Evolutionary conservation across 2,888 invertebrate species (phyloP), one percentile per base, ranked within the genome.

Genomic region (Dexiosoma caninum): DNA sequence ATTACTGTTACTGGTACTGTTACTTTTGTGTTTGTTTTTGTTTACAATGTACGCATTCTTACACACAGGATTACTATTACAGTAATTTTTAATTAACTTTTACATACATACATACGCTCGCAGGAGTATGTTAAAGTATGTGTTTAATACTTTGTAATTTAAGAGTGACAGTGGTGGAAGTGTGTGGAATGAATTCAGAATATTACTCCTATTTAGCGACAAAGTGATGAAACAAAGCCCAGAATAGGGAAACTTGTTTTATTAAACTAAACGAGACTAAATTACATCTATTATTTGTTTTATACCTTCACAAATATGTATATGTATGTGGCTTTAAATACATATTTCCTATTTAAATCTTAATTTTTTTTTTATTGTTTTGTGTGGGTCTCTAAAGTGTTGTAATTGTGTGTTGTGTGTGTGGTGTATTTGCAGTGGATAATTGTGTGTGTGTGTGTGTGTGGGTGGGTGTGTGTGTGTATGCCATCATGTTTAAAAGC

Each of bases 41-140:
- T 49, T 42, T 42, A 8, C 14, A 2, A 42, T 46, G 1, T 21
- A 46, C 21, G 23, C 14, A 37, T 35, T 44, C 42, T 12, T 16
- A 53, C 53, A 72, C 16, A 49, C 40, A 53, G 9, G 35, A 53
- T 42, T 72, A 35, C 35, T 55, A 64, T 44, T 53, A 35, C 44
- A 62, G 32, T 55, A 72, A 16, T 35, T 64, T 64, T 2, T 44
- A 23, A 23, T 12, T 40, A 0, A 3, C 30, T 44, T 53, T 62
- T 40, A 32, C 23, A 53, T 44, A 32, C 23, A 53, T 44, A 32
- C 42, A 42, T 12, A 32, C 30, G 21, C 51, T 21, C 1, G n/a
- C 10, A 21, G 30, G 12, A 27, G 27, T 27, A 60, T 37, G 14
- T 27, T 4, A 51, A 42, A 37, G 12, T 16, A 27, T 37, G 27